Conservation (phyloP, 2,888 invertebrate genomes). For the Synanthedon myopaeformis region DNA sequence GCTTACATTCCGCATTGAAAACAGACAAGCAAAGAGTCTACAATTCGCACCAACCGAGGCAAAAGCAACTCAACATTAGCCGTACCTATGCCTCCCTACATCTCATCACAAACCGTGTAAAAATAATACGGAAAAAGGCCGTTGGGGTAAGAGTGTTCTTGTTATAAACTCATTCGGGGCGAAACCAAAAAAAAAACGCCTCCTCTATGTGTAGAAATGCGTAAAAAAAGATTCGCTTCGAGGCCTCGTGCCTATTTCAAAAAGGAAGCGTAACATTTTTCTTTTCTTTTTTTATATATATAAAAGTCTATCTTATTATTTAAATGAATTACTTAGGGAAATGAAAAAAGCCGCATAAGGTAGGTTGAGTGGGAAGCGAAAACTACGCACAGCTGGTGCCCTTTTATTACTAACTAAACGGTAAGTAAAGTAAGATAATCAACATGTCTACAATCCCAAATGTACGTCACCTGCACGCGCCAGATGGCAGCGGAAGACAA, state of each 20-base stretch:
- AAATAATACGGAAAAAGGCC: constrained; percentile 30
- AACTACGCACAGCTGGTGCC: no score
- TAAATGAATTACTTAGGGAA: no score
- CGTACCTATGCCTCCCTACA: neutral
- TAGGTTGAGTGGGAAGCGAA: no score
- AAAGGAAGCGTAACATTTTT: no score
- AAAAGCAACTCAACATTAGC: neutral
- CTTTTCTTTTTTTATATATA: no score
- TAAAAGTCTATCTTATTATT: no score
- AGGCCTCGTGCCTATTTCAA: neutral
- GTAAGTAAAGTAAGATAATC: no score
- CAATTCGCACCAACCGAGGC: neutral
- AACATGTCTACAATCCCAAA: no score
- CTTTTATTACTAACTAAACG: no score
- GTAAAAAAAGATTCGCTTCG: constrained; percentile 9
- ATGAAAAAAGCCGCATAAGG: no score
- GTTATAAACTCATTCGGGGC: constrained; percentile 19
- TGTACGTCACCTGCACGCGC: no score
- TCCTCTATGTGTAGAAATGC: constrained; percentile 12
- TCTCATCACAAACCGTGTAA: constrained; percentile 31
- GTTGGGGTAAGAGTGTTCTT: constrained; percentile 15
- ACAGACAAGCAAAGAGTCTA: neutral
- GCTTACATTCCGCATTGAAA: neutral
- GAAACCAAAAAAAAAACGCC: constrained; percentile 10
- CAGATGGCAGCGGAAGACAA: no score